Percentiles rank a stretch among this genome's conserved stretches.
Conservation (phyloP, 2,113 vertebrate genomes). For the Ranitomeya variabilis region DNA sequence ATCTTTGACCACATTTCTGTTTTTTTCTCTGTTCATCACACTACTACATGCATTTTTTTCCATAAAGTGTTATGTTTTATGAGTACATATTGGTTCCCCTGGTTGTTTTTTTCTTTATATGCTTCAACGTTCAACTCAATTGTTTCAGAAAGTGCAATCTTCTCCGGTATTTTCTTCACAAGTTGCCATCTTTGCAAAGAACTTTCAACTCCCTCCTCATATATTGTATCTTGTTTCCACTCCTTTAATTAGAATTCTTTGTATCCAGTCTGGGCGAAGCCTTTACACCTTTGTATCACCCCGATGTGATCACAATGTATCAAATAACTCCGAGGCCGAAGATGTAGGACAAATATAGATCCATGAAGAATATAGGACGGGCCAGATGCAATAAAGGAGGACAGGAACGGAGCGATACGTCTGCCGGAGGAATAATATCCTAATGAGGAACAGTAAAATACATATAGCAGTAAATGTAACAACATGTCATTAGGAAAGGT, state of each 20-base stretch:
- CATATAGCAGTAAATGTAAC: slow-evolving; percentile 36
- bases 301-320: background rate
- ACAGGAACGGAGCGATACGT: background rate
- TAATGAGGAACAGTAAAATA: slow-evolving; percentile 34
- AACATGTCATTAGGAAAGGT: slow-evolving; percentile 40
- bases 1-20: no score
- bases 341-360: background rate
- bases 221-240: background rate
- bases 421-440: slow-evolving; percentile 2
- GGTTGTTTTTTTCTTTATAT: no score
- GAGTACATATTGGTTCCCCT: no score
- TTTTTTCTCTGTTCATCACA: no score
- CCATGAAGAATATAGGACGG: background rate
- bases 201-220: background rate
- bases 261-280: background rate
- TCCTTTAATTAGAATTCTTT: background rate
- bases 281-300: background rate
- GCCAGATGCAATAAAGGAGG: background rate
- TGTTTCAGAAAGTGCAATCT: background rate
- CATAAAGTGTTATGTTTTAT: no score
- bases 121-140: no score
- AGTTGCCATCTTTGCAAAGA: background rate
- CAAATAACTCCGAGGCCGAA: background rate
- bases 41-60: no score
- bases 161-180: background rate